Evolutionary conservation across 2,888 invertebrate genomes (phyloP).

Genomic region (Drosophila monieri): DNA sequence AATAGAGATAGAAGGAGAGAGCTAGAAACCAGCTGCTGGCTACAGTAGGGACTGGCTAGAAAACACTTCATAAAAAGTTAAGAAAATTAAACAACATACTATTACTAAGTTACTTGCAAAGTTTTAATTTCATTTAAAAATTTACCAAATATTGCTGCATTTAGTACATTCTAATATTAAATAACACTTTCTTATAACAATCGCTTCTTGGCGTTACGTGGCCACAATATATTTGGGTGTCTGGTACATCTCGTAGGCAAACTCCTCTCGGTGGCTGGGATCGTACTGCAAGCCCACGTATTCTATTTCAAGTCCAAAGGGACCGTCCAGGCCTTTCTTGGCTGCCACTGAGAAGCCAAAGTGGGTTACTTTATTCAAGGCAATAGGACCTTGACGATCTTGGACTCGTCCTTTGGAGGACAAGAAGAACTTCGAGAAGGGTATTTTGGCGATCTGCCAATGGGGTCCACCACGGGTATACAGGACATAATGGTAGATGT

Average conservation of each 20-base stretch:
- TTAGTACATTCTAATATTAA: slow-evolving; percentile 46
- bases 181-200: slow-evolving; percentile 32
- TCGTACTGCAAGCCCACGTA: slow-evolving; percentile 95
- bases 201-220: slow-evolving; percentile 83
- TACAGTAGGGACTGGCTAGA: slow-evolving; percentile 1
- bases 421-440: slow-evolving; percentile 96
- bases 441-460: slow-evolving; percentile 97
- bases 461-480: slow-evolving; percentile 99
- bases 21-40: slow-evolving; percentile 5
- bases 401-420: slow-evolving; percentile 93
- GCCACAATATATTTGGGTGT: slow-evolving; percentile 88
- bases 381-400: slow-evolving; percentile 89
- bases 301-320: slow-evolving; percentile 95
- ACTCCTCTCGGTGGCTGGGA: slow-evolving; percentile 91
- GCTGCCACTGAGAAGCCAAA: slow-evolving; percentile 94
- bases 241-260: slow-evolving; percentile 97
- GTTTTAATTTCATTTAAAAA: not conserved
- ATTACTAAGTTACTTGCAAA: not conserved
- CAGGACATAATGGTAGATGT: slow-evolving; percentile 92
- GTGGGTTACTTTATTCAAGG: slow-evolving; percentile 87
- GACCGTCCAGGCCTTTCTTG: slow-evolving; percentile 89
- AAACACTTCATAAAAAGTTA: not conserved
- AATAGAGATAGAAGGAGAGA: not conserved
- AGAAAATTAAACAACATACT: too few relatives aligned
- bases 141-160: slow-evolving; percentile 19